Conservation (phyloP, 1,140 invertebrate genomes). For the Yoshiicerus persimilis region DNA sequence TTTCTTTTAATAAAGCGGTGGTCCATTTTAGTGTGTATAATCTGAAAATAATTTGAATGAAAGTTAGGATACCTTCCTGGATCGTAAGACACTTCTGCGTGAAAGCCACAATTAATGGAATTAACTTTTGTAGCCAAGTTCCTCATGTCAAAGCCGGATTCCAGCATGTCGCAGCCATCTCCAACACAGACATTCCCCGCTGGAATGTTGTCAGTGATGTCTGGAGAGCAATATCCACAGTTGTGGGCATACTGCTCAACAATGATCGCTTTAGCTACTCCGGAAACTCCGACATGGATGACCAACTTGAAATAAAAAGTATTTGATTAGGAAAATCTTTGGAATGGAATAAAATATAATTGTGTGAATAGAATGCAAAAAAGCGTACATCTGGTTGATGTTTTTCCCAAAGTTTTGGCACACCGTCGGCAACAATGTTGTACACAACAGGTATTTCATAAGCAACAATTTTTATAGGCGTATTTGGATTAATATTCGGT, state of each 20-base stretch:
- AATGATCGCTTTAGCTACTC: conserved; percentile 56
- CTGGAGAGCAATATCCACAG: conserved; percentile 54
- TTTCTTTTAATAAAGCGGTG: too few species aligned
- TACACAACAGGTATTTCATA: conserved; percentile 54
- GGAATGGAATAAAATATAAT: background rate
- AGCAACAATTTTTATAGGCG: conserved; percentile 45
- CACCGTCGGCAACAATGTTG: conserved; percentile 49
- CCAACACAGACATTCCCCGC: conserved; percentile 52
- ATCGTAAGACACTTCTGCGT: conserved; percentile 56
- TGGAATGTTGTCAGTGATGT: conserved; percentile 54
- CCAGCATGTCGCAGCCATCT: conserved; percentile 48
- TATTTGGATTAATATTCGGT: conserved; percentile 16
- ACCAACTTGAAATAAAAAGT: conserved; percentile 53
- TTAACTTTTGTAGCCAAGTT: conserved; percentile 54
- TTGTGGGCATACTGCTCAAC: conserved; percentile 58
- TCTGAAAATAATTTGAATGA: too few species aligned
- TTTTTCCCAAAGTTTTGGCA: conserved; percentile 53
- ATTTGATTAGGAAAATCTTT: background rate
- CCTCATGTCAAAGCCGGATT: conserved; percentile 54
- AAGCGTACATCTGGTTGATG: conserved; percentile 51
- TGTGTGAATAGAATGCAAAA: background rate
- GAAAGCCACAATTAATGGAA: conserved; percentile 49
- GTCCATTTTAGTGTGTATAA: too few species aligned
- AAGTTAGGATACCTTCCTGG: conserved; percentile 51
- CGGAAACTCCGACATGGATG: conserved; percentile 60